Conservation (phyloP, 2,113 vertebrate species). For the Symphodus melops region DNA sequence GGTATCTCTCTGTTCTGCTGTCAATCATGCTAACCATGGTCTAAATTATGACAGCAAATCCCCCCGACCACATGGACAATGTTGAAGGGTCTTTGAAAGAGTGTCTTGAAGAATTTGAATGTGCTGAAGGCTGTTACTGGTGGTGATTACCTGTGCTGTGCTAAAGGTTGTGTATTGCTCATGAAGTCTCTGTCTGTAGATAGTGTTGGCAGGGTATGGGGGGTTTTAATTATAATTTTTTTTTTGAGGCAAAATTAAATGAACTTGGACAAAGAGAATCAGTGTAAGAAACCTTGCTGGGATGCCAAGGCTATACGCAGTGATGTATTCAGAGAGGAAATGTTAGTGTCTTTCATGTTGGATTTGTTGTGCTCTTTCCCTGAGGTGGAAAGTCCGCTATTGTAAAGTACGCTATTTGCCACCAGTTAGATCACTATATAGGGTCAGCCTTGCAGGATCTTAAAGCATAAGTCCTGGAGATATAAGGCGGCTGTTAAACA, state of each 20-base stretch:
- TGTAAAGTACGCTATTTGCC: slow-evolving; percentile 76
- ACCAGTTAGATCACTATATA: slow-evolving; percentile 71
- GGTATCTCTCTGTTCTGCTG: slow-evolving; percentile 61
- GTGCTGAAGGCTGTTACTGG: slow-evolving; percentile 60
- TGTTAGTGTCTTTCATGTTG: slow-evolving; percentile 75
- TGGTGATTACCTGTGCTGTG: slow-evolving; percentile 62
- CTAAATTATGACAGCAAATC: slow-evolving; percentile 48
- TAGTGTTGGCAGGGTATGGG: slow-evolving; percentile 69
- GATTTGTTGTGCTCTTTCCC: slow-evolving; percentile 71
- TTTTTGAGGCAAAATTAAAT: slow-evolving; percentile 51
- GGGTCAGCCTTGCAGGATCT: slow-evolving; percentile 66
- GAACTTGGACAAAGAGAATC: slow-evolving; percentile 67
- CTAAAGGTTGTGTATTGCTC: slow-evolving; percentile 61
- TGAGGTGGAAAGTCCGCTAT: slow-evolving; percentile 64
- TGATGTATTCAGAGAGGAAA: slow-evolving; percentile 76
- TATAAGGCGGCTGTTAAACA: slow-evolving; percentile 65
- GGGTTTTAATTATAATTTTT: slow-evolving; percentile 56
- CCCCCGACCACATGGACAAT: slow-evolving; percentile 53
- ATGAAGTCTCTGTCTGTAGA: slow-evolving; percentile 61
- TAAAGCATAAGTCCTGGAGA: slow-evolving; percentile 61
- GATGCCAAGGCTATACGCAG: slow-evolving; percentile 69
- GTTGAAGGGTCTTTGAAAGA: slow-evolving; percentile 58
- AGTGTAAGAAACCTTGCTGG: slow-evolving; percentile 74
- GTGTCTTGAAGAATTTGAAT: slow-evolving; percentile 63
- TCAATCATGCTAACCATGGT: slow-evolving; percentile 46